Evolutionary conservation across 1,140 invertebrate genomes (phyloP).

Genomic region (Drosophila melanogaster): DNA sequence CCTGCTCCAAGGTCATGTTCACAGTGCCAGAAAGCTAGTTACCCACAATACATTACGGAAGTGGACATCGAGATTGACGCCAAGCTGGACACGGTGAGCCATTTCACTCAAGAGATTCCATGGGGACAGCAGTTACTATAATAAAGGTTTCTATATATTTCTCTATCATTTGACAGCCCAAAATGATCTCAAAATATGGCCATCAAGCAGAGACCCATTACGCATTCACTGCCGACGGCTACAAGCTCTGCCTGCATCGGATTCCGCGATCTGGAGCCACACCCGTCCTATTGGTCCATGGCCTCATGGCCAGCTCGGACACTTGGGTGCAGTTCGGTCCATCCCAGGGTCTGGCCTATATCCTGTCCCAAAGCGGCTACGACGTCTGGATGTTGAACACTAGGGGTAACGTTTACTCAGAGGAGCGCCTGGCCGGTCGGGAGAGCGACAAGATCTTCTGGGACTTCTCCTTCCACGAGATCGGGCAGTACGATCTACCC

Average conservation of each 20-base stretch:
- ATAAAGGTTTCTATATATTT: not conserved
- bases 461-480: conserved; percentile 88
- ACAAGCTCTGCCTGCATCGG: conserved; percentile 85
- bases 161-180: conserved; percentile 19
- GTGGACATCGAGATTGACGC: conserved; percentile 3
- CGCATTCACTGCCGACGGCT: conserved; percentile 85
- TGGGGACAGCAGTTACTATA: too few relatives aligned
- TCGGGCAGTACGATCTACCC: conserved; percentile 89
- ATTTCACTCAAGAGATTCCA: too few relatives aligned
- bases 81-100: conserved; percentile 18
- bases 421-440: conserved; percentile 84
- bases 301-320: conserved; percentile 86
- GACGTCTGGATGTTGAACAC: conserved; percentile 91
- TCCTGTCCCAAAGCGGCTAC: conserved; percentile 88
- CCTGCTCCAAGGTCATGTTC: too few relatives aligned
- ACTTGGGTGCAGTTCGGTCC: conserved; percentile 87
- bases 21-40: too few relatives aligned
- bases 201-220: conserved; percentile 86
- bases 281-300: conserved; percentile 88
- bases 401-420: conserved; percentile 88
- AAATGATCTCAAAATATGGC: conserved; percentile 85
- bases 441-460: conserved; percentile 75
- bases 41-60: not conserved
- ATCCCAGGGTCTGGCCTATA: conserved; percentile 85
- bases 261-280: conserved; percentile 39